These are phyloP conservation scores for Corythucha ciliata DNA, from an alignment of 2,888 invertebrate genomes.

Conservation along the genomic window DNA sequence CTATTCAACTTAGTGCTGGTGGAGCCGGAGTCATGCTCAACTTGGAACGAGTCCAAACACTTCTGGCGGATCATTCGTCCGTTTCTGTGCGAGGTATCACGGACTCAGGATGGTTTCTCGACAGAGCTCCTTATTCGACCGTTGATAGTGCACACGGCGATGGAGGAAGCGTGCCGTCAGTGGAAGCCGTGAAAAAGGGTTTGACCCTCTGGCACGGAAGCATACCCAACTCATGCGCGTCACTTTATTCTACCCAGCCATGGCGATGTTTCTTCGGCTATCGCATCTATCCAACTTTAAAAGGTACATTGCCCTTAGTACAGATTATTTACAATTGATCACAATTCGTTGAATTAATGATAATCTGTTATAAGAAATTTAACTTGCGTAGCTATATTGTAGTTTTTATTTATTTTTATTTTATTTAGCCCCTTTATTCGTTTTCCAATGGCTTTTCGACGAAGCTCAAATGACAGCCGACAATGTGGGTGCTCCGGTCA, in stretches of 20 bases:
- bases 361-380: not conserved
- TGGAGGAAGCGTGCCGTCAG: constrained; percentile 47
- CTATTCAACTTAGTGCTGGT: constrained; percentile 63
- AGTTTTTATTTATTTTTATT: too few species aligned
- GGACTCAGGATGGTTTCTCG: constrained; percentile 93
- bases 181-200: constrained; percentile 61
- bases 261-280: constrained; percentile 93
- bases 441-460: constrained; percentile 92
- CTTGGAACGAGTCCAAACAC: constrained; percentile 67
- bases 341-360: not conserved
- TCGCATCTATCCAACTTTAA: constrained; percentile 71
- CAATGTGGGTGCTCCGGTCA: constrained; percentile 80
- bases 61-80: constrained; percentile 53
- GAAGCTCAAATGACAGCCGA: constrained; percentile 90
- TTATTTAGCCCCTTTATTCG: constrained; percentile 69
- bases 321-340: not conserved
- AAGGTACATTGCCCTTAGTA: constrained; percentile 46
- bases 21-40: constrained; percentile 90
- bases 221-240: constrained; percentile 66
- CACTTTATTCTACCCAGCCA: constrained; percentile 59
- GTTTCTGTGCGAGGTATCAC: constrained; percentile 73
- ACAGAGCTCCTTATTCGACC: constrained; percentile 64
- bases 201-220: constrained; percentile 70
- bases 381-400: not conserved
- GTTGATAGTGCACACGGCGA: too few species aligned